A percentile compares a stretch with the other conserved stretches of the same genome.
Evolutionary conservation across 2,888 invertebrate genomes (phyloP).

Genomic region (Drosophila vallismaia): DNA sequence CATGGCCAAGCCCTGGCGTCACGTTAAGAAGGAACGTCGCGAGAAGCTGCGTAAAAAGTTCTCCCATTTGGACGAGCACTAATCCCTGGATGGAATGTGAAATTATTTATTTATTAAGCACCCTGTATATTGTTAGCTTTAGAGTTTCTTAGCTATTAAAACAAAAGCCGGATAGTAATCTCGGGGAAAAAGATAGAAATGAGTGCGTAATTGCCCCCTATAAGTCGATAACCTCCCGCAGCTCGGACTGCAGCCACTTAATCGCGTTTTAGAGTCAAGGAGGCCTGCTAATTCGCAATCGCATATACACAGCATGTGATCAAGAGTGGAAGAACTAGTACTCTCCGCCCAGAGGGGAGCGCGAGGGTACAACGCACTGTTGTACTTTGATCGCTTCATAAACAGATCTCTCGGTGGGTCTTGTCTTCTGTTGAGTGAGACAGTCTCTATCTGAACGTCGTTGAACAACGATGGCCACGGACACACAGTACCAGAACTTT

Average conservation of each 20-base stretch:
- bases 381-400: constrained; percentile 4
- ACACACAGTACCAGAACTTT: constrained; percentile 38
- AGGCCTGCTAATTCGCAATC: constrained; percentile 7
- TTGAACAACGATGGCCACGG: background rate
- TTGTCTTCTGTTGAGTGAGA: background rate
- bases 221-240: background rate
- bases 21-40: constrained; percentile 94
- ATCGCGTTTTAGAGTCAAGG: background rate
- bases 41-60: constrained; percentile 96
- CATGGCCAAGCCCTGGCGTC: constrained; percentile 90
- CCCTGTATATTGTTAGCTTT: constrained; percentile 37
- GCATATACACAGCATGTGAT: constrained; percentile 2
- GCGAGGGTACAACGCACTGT: background rate
- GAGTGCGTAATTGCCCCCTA: background rate
- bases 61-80: constrained; percentile 93
- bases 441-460: background rate
- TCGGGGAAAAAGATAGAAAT: background rate
- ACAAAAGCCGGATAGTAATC: constrained; percentile 1
- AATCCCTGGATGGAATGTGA: constrained; percentile 4
- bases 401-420: background rate
- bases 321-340: background rate
- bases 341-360: background rate
- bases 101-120: constrained; percentile 18
- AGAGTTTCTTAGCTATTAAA: constrained; percentile 25
- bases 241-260: background rate